Evolutionary conservation across 2,888 invertebrate species (phyloP), one percentile per base, ranked within the genome.

Genomic region (Amphipyra berbera): DNA sequence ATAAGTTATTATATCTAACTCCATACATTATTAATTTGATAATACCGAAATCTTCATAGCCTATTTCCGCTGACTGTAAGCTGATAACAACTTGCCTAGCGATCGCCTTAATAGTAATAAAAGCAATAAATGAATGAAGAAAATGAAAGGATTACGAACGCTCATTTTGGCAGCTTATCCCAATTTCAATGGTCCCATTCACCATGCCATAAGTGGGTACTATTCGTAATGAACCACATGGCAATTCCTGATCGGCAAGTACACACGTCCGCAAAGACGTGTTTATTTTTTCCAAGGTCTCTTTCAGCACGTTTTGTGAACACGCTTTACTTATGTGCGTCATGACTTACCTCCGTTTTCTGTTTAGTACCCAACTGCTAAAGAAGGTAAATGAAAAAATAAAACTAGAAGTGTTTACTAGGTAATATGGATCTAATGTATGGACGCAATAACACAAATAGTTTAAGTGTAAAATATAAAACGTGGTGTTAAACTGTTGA

Each of bases 331-430:
- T 61, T 59, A 68, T 41, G 68, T 79, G 75, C 84, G 84, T 84
- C 83, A 84, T 63, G 54, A 37, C 14, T 61, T 41, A 58, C 48
- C 65, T 62, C 53, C 52, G 61, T 67, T 63, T 38, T 73, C 60
- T 74, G 68, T 77, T 84, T 83, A 84, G 79, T 79, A 64, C 44
- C 35, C 46, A 46, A 61, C 50, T 63, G 81, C 78, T 81, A 81
- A 83, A 81, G 71, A 75, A 58, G 59, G 53, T 73, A 65, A 68
- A 57, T 64, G 71, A 75, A 76, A 68, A 79, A 65, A n/a, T n/a
- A 71, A 47, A 49, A 41, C 33, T 33, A 50, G 48, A 30, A 30
- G 0, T 72, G 41, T 69, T 63, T 69, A 48, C 57, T 50, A n/a
- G 27, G 12, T 54, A 35, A 48, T 56, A 38, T 48, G 44, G 27